Conservation (phyloP, 2,888 invertebrate species). For the Anodontia alba region DNA sequence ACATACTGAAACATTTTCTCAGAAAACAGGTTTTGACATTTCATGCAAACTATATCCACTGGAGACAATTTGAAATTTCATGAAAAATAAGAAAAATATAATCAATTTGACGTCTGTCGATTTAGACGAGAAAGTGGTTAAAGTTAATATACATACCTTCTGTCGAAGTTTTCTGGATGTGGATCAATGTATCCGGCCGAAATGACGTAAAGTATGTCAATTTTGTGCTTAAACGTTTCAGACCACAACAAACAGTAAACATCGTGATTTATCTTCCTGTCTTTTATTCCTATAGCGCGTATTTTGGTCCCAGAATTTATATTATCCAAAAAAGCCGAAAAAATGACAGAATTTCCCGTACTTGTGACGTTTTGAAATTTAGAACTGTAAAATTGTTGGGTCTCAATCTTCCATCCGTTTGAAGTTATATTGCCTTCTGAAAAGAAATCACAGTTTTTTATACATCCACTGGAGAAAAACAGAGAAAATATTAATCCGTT, state of each 20-base stretch:
- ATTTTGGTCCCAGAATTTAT: neutral
- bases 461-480: neutral
- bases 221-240: neutral
- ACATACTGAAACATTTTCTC: no score
- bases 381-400: neutral
- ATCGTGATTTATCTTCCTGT: neutral
- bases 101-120: no score
- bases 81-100: no score
- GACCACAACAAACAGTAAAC: constrained; percentile 6
- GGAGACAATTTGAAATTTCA: no score
- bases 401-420: neutral
- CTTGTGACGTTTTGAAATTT: neutral
- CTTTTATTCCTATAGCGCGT: neutral
- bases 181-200: neutral
- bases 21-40: no score
- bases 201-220: neutral
- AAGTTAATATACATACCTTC: no score
- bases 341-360: neutral
- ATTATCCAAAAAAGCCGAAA: neutral
- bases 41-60: no score
- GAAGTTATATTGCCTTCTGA: neutral
- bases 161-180: constrained; percentile 5
- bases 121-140: no score
- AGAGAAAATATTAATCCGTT: neutral
- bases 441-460: constrained; percentile 4